A percentile compares a stretch with the other conserved stretches of the same genome.
Conservation (phyloP, 2,888 invertebrate species). For the Lycia hirtaria region DNA sequence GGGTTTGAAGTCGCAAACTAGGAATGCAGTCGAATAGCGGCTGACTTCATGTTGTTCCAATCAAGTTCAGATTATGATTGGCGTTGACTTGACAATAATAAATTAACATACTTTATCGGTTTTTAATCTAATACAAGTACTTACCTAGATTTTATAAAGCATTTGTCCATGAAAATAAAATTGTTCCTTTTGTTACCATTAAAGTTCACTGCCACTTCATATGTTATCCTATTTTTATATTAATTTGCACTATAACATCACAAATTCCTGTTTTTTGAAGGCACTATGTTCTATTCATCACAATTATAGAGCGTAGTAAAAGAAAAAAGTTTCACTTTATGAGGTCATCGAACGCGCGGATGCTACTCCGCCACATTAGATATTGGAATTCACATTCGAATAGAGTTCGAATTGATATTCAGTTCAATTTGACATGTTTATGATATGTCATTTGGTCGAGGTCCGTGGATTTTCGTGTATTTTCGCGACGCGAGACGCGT, state of each 20-base stretch:
- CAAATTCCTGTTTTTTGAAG: conserved; percentile 76
- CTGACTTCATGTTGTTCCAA: conserved; percentile 70
- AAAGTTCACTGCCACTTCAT: conserved; percentile 67
- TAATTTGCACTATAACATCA: conserved; percentile 82
- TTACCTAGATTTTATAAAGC: conserved; percentile 68
- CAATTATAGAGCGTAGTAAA: conserved; percentile 80
- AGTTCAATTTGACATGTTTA: conserved; percentile 63
- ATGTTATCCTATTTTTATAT: conserved; percentile 58
- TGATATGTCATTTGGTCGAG: conserved; percentile 56
- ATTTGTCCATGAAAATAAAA: conserved; percentile 65
- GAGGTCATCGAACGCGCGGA: conserved; percentile 69
- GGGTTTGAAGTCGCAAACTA: conserved; percentile 68
- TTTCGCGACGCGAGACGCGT: conserved; percentile 68
- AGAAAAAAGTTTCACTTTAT: conserved; percentile 70
- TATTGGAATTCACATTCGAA: conserved; percentile 60
- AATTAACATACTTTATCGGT: conserved; percentile 40
- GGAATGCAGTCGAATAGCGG: conserved; percentile 69
- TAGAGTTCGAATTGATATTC: conserved; percentile 64
- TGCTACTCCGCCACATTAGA: conserved; percentile 62
- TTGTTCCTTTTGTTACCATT: conserved; percentile 46
- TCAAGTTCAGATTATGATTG: conserved; percentile 84
- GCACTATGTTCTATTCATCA: conserved; percentile 80
- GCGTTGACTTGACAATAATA: conserved; percentile 61
- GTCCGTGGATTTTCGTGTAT: conserved; percentile 66
- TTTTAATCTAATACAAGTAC: conserved; percentile 40